Evolutionary conservation across 2,888 invertebrate genomes (phyloP).

Genomic region (Pardosa pseudoannulata): DNA sequence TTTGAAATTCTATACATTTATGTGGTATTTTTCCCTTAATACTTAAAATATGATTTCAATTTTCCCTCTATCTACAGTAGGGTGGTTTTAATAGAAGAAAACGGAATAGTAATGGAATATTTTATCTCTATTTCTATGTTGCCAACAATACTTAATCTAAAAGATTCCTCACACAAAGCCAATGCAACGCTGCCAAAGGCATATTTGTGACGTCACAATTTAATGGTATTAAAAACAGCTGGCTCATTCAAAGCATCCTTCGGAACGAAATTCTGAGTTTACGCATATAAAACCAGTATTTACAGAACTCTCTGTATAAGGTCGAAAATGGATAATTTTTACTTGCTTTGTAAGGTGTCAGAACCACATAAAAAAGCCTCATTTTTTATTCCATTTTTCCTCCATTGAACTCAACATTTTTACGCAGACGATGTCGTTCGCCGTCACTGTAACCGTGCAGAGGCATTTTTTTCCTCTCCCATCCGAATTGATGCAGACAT

Average conservation of each 20-base stretch:
- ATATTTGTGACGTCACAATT: constrained; percentile 25
- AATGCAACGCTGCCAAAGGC: constrained; percentile 53
- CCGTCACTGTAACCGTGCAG: constrained; percentile 46
- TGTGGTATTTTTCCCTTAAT: background rate
- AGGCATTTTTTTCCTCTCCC: constrained; percentile 12
- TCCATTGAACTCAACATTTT: constrained; percentile 58
- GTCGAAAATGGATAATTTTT: constrained; percentile 70
- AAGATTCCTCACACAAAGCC: constrained; percentile 26
- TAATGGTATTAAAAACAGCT: constrained; percentile 58
- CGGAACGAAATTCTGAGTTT: constrained; percentile 47
- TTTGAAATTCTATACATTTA: background rate
- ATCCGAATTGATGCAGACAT: constrained; percentile 50
- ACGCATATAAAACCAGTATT: constrained; percentile 70
- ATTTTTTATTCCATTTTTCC: constrained; percentile 71
- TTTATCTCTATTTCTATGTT: constrained; percentile 25
- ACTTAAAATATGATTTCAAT: background rate
- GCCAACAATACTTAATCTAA: constrained; percentile 54
- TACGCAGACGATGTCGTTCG: constrained; percentile 53
- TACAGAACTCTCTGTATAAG: constrained; percentile 40
- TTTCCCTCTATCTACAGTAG: background rate
- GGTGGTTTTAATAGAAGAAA: background rate
- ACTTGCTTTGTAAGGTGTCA: constrained; percentile 63
- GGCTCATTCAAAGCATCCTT: constrained; percentile 50
- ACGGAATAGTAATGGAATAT: constrained; percentile 63
- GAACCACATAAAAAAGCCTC: constrained; percentile 67